phyloP scores from a whole-genome alignment of 64 coral and sea anemone species.

The Trachythela sp. region DNA sequence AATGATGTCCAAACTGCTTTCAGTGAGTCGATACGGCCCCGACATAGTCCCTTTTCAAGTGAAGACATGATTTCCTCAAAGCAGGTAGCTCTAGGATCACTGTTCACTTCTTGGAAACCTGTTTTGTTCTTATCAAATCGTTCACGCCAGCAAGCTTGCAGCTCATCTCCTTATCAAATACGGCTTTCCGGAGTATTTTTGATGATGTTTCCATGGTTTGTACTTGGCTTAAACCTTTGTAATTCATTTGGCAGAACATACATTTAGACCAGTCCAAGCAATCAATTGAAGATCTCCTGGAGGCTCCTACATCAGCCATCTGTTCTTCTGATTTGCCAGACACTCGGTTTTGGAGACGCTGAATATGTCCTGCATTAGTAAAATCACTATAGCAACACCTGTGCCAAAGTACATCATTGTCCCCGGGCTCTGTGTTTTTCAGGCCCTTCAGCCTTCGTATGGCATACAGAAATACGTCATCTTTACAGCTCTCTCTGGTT shows the following conservation, averaged over 20 bases:
- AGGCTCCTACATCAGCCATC: slow-evolving; percentile 12
- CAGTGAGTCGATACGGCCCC: slow-evolving; percentile 34
- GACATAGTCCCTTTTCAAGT: slow-evolving; percentile 26
- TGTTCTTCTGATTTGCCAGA: neutral
- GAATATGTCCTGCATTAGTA: slow-evolving; percentile 49
- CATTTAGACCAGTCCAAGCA: slow-evolving; percentile 55
- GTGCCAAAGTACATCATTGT: slow-evolving; percentile 49
- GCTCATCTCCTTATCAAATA: slow-evolving; percentile 33
- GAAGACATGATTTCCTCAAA: slow-evolving; percentile 37
- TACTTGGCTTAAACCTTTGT: slow-evolving; percentile 24
- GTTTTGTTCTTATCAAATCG: slow-evolving; percentile 50
- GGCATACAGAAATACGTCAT: neutral
- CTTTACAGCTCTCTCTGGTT: slow-evolving; percentile 26
- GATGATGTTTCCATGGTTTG: slow-evolving; percentile 39
- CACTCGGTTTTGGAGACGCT: slow-evolving; percentile 36
- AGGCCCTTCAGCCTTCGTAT: neutral
- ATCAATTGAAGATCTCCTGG: slow-evolving; percentile 35
- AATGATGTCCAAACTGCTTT: slow-evolving; percentile 51
- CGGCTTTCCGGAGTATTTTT: slow-evolving; percentile 32
- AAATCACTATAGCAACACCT: slow-evolving; percentile 59
- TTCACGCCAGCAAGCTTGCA: slow-evolving; percentile 30
- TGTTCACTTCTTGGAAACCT: neutral
- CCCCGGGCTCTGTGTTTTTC: slow-evolving; percentile 10
- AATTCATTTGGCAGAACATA: slow-evolving; percentile 53
- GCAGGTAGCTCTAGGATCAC: neutral